These are phyloP conservation scores for Arrhopalites spinosus DNA, from an alignment of 2,888 invertebrate genomes.

Conservation along the genomic window DNA sequence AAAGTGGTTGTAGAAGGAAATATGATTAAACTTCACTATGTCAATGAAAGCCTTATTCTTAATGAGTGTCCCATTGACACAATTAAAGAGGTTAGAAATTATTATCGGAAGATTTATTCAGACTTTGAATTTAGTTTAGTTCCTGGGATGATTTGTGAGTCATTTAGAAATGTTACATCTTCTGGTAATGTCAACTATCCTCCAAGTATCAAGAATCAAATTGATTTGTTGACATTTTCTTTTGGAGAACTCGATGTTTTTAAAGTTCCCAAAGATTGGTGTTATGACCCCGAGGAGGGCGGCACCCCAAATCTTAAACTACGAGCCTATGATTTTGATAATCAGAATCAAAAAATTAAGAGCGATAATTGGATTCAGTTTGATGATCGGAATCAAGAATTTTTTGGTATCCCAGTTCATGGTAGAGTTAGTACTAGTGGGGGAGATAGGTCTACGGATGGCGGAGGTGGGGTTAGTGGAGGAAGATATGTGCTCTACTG, in stretches of 20 bases:
- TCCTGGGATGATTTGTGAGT: constrained; percentile 10
- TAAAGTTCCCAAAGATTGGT: constrained; percentile 73
- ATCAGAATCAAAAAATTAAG: constrained; percentile 71
- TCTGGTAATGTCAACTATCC: constrained; percentile 69
- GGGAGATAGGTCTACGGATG: background rate
- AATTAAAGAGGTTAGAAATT: constrained; percentile 6
- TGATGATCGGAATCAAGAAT: constrained; percentile 83
- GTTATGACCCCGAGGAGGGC: constrained; percentile 86
- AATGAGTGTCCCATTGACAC: constrained; percentile 25
- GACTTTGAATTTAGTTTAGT: constrained; percentile 27
- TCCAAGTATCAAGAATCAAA: constrained; percentile 80
- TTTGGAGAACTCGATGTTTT: constrained; percentile 80
- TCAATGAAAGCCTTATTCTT: constrained; percentile 44
- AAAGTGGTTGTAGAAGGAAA: constrained; percentile 27
- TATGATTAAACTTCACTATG: constrained; percentile 38
- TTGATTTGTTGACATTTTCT: constrained; percentile 80
- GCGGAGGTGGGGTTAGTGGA: constrained; percentile 13
- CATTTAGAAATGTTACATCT: constrained; percentile 58
- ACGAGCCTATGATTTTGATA: constrained; percentile 73
- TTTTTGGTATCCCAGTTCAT: constrained; percentile 80
- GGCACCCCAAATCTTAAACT: constrained; percentile 74
- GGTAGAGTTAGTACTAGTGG: constrained; percentile 74
- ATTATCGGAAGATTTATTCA: constrained; percentile 21
- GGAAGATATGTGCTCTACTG: constrained; percentile 18
- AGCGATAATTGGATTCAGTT: constrained; percentile 84